phyloP scores from a whole-genome alignment of 2,113 vertebrate genomes.

The Polypterus senegalus region DNA sequence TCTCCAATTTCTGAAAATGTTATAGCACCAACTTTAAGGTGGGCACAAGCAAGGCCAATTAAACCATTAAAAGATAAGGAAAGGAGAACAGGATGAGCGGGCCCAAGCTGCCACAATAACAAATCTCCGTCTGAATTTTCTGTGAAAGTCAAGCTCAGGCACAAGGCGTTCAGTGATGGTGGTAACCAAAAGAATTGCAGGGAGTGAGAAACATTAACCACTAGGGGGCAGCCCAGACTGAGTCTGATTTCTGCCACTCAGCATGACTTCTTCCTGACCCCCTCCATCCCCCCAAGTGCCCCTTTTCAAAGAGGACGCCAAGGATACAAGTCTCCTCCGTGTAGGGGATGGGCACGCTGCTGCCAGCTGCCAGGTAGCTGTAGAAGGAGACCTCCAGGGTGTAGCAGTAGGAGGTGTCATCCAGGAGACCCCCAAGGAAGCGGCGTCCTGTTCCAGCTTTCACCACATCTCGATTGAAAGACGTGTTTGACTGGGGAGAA shows the following conservation, averaged over 20 bases:
- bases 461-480: constrained; percentile 85
- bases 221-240: constrained; percentile 33
- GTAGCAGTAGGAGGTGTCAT: constrained; percentile 90
- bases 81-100: no score
- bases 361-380: constrained; percentile 70
- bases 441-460: constrained; percentile 90
- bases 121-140: no score
- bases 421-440: constrained; percentile 82
- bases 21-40: no score
- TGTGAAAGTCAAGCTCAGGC: no score
- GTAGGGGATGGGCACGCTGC: constrained; percentile 70
- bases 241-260: constrained; percentile 19
- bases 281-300: constrained; percentile 17
- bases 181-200: constrained; percentile 36
- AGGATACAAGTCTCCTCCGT: constrained; percentile 96
- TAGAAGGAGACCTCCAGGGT: constrained; percentile 97
- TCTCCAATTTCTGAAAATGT: no score
- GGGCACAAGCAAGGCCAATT: no score
- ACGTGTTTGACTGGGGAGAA: constrained; percentile 72
- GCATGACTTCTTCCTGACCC: constrained; percentile 8
- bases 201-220: constrained; percentile 39
- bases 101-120: no score
- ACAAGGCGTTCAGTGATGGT: constrained; percentile 15
- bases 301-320: constrained; percentile 9
- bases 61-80: no score